Evolutionary conservation across 2,797 vertebrate species (phyloP), one percentile per base, ranked within the genome.

Genomic region (Melanitta fusca): DNA sequence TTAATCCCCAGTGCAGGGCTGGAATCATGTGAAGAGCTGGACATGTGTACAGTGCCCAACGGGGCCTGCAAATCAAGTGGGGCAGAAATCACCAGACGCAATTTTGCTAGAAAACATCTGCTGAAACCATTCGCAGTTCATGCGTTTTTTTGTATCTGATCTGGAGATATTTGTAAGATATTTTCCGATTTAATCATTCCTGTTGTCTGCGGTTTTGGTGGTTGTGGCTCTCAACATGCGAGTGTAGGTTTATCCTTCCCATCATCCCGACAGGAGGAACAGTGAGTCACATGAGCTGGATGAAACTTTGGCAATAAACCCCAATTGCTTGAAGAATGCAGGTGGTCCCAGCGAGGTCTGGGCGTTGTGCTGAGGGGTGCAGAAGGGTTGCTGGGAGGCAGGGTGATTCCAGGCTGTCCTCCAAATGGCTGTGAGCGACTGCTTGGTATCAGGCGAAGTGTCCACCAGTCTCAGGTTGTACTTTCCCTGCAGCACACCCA

Each of bases 71-170:
- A 88, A 92, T 80, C 14, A 7, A 82, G 49, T 20, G 73, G 36
- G 34, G 13, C 11, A 74, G 62, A 86, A 79, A 12, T 82, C 53
- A 57, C n/a, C 47, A 85, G 77, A 34, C 41, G 60, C 2, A 47
- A 43, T 75, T 85, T 92, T 64, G 43, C 73, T 43, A 83, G 39
- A 81, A 95, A 87, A 80, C 57, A 71, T 66, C 74, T 90, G 88
- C 77, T 58, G 65, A 90, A 94, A 92, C 15, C 13, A n/a, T 89
- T 87, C 75, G 20, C 25, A 56, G 2, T 68, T 71, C 43, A 49
- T 80, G 10, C 30, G 3, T 47, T 79, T 66, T 62, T 80, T 47
- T 3, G 0, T 49, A 72, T 80, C 53, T 89, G 38, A 72, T 45
- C 28, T 57, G 74, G 57, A 91, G 61, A 56, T 57, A 25, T 9